Percentiles rank a stretch among this genome's conserved stretches.
phyloP scores from a whole-genome alignment of 2,888 invertebrate species.

The Cheilosia soror region DNA sequence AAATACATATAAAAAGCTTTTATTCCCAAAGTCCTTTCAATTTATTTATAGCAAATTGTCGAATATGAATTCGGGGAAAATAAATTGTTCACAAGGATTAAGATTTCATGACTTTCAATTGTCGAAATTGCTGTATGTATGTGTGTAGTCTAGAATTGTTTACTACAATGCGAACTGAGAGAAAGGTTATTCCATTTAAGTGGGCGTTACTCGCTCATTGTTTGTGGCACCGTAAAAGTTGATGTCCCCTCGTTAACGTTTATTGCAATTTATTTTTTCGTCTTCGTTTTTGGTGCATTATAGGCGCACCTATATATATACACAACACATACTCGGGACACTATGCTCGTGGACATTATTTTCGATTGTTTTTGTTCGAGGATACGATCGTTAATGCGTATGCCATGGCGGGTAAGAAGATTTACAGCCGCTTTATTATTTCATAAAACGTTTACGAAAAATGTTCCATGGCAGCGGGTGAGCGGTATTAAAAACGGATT shows the following conservation, averaged over 20 bases:
- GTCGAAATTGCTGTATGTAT: conserved; percentile 40
- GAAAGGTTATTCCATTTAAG: conserved; percentile 20
- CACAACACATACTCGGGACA: conserved; percentile 3
- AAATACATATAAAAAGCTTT: too few relatives aligned
- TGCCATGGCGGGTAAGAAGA: conserved; percentile 12
- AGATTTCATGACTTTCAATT: conserved; percentile 71
- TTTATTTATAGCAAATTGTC: conserved; percentile 48
- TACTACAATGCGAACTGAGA: not conserved
- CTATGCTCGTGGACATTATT: conserved; percentile 29
- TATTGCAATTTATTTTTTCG: conserved; percentile 45
- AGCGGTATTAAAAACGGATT: conserved; percentile 24
- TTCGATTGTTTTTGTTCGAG: conserved; percentile 29
- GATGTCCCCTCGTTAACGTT: conserved; percentile 70
- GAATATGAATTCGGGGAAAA: conserved; percentile 29
- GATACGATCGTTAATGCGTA: not conserved
- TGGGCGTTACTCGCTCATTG: conserved; percentile 48
- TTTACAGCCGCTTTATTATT: conserved; percentile 54
- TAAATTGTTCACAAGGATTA: conserved; percentile 59
- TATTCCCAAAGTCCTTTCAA: conserved; percentile 50
- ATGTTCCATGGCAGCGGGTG: not conserved
- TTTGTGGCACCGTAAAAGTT: conserved; percentile 66
- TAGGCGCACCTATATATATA: conserved; percentile 13
- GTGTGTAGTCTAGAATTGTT: conserved; percentile 18
- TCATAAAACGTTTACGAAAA: conserved; percentile 28
- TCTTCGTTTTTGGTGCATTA: conserved; percentile 32